A percentile compares a stretch with the other conserved stretches of the same genome.
phyloP scores from a whole-genome alignment of 2,888 invertebrate species.

The Athalia rosae region DNA sequence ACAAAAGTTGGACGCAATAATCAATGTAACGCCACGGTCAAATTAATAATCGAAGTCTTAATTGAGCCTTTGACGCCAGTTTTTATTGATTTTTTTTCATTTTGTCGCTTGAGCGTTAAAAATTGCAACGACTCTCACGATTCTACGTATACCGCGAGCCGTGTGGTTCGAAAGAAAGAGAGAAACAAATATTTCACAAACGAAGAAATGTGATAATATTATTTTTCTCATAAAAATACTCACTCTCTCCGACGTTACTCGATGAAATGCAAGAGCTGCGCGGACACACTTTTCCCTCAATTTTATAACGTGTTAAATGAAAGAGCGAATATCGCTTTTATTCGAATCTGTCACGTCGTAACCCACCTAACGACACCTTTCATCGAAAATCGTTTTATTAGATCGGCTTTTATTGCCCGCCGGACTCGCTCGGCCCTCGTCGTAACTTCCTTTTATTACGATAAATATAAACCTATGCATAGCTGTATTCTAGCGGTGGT shows the following conservation, averaged over 20 bases:
- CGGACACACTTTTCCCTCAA: no score
- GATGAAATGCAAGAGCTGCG: no score
- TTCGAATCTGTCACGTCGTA: constrained; percentile 5
- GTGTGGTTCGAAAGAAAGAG: not conserved
- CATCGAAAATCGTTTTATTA: not conserved
- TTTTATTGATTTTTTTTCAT: constrained; percentile 37
- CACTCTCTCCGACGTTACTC: no score
- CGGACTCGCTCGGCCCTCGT: no score
- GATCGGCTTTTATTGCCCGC: not conserved
- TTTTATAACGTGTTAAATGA: not conserved
- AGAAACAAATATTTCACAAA: not conserved
- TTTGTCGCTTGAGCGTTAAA: not conserved
- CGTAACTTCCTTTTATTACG: not conserved
- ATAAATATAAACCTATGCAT: not conserved
- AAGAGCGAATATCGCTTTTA: not conserved
- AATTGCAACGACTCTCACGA: constrained; percentile 11
- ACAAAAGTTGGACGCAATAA: not conserved
- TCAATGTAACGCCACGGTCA: constrained; percentile 11
- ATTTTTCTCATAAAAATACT: no score
- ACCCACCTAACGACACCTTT: constrained; percentile 23
- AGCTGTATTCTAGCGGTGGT: not conserved
- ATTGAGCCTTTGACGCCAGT: constrained; percentile 43
- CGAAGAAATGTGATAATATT: not conserved
- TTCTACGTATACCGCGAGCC: no score
- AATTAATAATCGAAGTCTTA: constrained; percentile 44